Evolutionary conservation across 2,797 vertebrate species (phyloP), one percentile per base, ranked within the genome.

Genomic region (Acanthornis magna): DNA sequence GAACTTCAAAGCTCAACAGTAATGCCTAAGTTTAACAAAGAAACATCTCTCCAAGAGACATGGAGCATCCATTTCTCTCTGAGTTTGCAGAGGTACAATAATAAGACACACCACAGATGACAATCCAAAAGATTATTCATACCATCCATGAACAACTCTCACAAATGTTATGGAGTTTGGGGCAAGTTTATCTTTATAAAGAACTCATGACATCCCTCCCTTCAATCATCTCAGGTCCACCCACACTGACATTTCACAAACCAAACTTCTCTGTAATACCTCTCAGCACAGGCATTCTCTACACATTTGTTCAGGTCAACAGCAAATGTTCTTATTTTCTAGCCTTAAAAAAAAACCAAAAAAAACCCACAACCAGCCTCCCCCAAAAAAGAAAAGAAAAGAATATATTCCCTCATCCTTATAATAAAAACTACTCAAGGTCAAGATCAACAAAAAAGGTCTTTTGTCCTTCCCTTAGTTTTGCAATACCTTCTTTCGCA

Each of bases 221-320:
- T 96, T 92, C 96, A 80, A 91, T 94, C 96, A 90, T 93, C 95
- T 96, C 91, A 92, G 96, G 73, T 88, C 96, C 89, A 25, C 97
- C 97, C 75, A 97, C 96, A 48, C 86, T 97, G 97, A 97, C 97
- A 97, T 97, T 98, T 97, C 91, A 95, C 81, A 68, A 89, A 94
- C 89, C 81, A 96, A 96, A 89, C 77, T 93, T 67, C 63, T 76
- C 93, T 36, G 5, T 95, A 90, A 93, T 95, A 91, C 94, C 45
- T 95, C 89, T 95, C 68, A 88, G 89, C 11, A 22, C 91, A 78
- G 93, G 66, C 95, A 92, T 95, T 96, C 96, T 94, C 92, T 84
- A 96, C 96, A 96, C 74, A 74, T 96, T 97, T 95, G 94, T 96
- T 98, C 94, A 95, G 97, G 96, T 97, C 97, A 97, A 68, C 60